phyloP scores from a whole-genome alignment of 1,140 invertebrate genomes.

The Charaxes varanes region DNA sequence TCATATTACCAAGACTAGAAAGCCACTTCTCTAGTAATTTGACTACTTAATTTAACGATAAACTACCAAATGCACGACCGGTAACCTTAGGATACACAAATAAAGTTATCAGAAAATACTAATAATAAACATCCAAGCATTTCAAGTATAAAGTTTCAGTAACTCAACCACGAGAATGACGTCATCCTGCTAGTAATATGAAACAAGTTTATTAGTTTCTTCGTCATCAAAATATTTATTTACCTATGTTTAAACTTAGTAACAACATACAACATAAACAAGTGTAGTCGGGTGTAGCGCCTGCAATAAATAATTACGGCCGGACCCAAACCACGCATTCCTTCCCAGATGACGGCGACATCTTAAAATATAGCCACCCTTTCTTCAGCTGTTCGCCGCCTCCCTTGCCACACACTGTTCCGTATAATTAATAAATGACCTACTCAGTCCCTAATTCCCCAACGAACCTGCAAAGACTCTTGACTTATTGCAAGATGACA shows the following conservation, averaged over 20 bases:
- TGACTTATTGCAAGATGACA: neutral
- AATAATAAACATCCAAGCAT: too few relatives aligned
- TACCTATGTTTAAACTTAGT: neutral
- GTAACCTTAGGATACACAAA: too few relatives aligned
- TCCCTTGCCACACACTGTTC: slow-evolving; percentile 36
- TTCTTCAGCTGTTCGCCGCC: slow-evolving; percentile 55
- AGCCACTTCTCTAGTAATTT: too few relatives aligned
- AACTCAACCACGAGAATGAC: too few relatives aligned
- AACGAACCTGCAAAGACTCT: slow-evolving; percentile 8
- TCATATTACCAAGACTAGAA: too few relatives aligned
- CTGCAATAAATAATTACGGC: slow-evolving; percentile 54
- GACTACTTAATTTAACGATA: too few relatives aligned
- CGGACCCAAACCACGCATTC: slow-evolving; percentile 49
- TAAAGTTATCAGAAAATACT: too few relatives aligned
- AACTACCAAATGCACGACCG: too few relatives aligned
- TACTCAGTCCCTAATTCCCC: slow-evolving; percentile 33
- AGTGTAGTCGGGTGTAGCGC: slow-evolving; percentile 12
- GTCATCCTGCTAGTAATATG: too few relatives aligned
- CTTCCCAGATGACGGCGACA: slow-evolving; percentile 59
- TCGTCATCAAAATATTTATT: too few relatives aligned
- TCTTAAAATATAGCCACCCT: slow-evolving; percentile 69
- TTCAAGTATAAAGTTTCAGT: too few relatives aligned
- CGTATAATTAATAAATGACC: slow-evolving; percentile 71
- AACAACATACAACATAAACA: slow-evolving; percentile 17
- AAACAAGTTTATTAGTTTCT: too few relatives aligned